Percentiles rank a stretch among this genome's conserved stretches.
These are phyloP conservation scores for Tarsius wallacei DNA, from an alignment of 2,797 vertebrate genomes.

Conservation along the genomic window DNA sequence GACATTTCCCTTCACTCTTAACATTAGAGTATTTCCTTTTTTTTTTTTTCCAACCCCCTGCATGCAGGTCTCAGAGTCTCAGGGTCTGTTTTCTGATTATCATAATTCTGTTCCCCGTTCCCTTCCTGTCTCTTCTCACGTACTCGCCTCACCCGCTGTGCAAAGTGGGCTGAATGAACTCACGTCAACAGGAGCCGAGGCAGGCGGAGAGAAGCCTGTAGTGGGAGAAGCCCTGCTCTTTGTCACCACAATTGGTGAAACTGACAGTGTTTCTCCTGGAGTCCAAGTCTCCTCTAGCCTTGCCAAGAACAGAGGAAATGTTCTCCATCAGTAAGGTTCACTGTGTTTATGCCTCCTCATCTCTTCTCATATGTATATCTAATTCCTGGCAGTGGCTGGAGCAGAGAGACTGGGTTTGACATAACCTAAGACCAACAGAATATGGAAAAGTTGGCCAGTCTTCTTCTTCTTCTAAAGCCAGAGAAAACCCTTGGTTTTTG, in stretches of 20 bases:
- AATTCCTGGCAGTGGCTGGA: slow-evolving; percentile 28
- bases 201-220: not conserved
- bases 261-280: not conserved
- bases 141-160: rapidly evolving
- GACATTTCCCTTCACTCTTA: not conserved
- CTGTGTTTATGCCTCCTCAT: not conserved
- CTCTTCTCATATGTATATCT: not conserved
- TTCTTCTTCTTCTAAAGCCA: slow-evolving; percentile 51
- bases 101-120: not conserved
- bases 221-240: slow-evolving; percentile 22
- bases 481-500: slow-evolving; percentile 60
- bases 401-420: not conserved
- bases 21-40: not conserved
- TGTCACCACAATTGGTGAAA: not conserved
- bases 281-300: not conserved
- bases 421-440: slow-evolving; percentile 38
- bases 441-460: slow-evolving; percentile 37
- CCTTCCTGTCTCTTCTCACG: not conserved
- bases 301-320: not conserved
- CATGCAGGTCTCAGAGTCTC: not conserved
- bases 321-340: not conserved
- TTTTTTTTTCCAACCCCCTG: not conserved
- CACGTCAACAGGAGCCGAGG: not conserved
- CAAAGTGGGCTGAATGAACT: not conserved
- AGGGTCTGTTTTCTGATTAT: not conserved